Conservation (phyloP, 2,888 invertebrate genomes). For the Thyatira batis region DNA sequence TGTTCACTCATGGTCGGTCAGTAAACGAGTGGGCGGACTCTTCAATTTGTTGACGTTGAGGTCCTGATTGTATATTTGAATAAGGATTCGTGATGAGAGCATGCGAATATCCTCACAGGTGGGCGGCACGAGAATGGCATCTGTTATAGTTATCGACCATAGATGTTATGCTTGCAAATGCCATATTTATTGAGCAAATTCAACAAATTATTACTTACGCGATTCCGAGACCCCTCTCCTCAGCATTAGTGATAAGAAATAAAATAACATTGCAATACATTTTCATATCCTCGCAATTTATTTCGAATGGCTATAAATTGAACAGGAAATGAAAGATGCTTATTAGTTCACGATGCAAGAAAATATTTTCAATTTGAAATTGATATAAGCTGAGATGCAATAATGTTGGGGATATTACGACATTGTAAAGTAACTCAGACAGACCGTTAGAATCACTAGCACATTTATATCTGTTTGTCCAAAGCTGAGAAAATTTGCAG, state of each 20-base stretch:
- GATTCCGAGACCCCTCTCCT: background rate
- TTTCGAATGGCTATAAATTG: background rate
- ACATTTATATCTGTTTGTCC: background rate
- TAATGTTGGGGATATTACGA: background rate
- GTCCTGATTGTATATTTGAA: constrained; percentile 66
- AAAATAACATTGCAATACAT: background rate
- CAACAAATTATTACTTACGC: background rate
- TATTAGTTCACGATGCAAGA: background rate
- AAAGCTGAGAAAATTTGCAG: background rate
- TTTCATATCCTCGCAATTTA: background rate
- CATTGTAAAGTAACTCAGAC: background rate
- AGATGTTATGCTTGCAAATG: constrained; percentile 38
- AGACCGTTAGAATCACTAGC: background rate
- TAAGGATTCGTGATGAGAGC: constrained; percentile 54
- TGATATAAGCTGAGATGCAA: background rate
- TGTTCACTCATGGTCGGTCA: constrained; percentile 21
- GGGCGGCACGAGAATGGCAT: constrained; percentile 53
- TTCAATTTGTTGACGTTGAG: constrained; percentile 69
- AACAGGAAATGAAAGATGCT: background rate
- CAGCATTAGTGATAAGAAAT: background rate
- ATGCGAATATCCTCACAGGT: constrained; percentile 48
- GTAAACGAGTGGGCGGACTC: constrained; percentile 63
- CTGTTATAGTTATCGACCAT: constrained; percentile 50
- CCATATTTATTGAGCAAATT: constrained; percentile 35
- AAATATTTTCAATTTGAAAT: background rate